Conservation (phyloP, 2,113 vertebrate genomes). For the Carassius auratus region DNA sequence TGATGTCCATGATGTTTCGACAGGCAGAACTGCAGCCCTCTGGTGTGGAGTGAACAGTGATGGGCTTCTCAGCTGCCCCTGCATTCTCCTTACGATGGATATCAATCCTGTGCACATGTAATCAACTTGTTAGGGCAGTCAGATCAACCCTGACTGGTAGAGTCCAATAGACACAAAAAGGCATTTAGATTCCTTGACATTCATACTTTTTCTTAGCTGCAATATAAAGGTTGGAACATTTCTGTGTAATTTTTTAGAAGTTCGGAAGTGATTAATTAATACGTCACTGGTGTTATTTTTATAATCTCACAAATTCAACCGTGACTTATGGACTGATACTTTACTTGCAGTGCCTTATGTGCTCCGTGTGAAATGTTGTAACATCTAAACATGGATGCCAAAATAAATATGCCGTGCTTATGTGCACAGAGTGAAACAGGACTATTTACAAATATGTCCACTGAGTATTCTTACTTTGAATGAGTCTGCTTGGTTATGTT, state of each 20-base stretch:
- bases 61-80: conserved; percentile 96
- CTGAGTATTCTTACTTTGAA: conserved; percentile 85
- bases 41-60: conserved; percentile 95
- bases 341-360: not conserved
- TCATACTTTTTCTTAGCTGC: too few relatives aligned
- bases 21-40: conserved; percentile 94
- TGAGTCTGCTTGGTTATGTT: conserved; percentile 98
- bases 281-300: too few relatives aligned
- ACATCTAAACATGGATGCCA: not conserved
- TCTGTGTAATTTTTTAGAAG: too few relatives aligned
- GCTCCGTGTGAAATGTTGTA: not conserved
- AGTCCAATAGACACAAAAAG: not conserved
- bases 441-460: not conserved
- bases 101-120: conserved; percentile 82
- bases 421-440: not conserved
- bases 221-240: too few relatives aligned
- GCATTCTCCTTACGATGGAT: conserved; percentile 98
- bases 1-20: conserved; percentile 97
- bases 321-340: not conserved
- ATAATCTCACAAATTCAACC: too few relatives aligned
- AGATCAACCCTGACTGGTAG: not conserved
- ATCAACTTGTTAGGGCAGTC: not conserved
- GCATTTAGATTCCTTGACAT: too few relatives aligned
- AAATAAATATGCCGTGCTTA: not conserved
- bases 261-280: too few relatives aligned